A percentile compares a stretch with the other conserved stretches of the same genome.
These are phyloP conservation scores for Itoplectis maculator DNA, from an alignment of 2,888 invertebrate genomes.

Conservation along the genomic window DNA sequence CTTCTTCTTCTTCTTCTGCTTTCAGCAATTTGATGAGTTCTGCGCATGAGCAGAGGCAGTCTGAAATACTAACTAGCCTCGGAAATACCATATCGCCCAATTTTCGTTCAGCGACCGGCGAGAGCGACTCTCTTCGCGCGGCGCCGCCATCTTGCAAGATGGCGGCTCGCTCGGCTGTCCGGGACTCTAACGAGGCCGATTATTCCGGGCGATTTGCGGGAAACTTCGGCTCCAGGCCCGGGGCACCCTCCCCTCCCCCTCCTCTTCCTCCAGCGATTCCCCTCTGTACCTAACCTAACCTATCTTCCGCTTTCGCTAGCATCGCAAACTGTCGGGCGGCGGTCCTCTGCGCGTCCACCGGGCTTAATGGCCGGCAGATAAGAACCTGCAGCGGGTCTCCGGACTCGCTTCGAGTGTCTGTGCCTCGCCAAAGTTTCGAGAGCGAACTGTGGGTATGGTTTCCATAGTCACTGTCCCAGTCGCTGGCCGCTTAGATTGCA, in stretches of 20 bases:
- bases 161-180: conserved; percentile 1
- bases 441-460: no score
- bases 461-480: no score
- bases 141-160: no score
- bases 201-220: conserved; percentile 56
- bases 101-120: no score
- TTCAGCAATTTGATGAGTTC: no score
- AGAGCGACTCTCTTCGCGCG: no score
- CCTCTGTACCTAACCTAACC: not conserved
- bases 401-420: conserved; percentile 42
- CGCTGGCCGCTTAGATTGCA: no score
- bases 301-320: conserved; percentile 27
- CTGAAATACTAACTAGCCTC: no score
- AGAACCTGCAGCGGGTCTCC: conserved; percentile 44
- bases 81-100: no score
- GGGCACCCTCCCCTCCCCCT: conserved; percentile 19
- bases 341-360: conserved; percentile 41
- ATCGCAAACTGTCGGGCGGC: conserved; percentile 45
- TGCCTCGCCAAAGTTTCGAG: conserved; percentile 34
- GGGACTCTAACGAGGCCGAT: conserved; percentile 54
- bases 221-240: conserved; percentile 49
- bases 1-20: no score
- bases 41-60: no score
- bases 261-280: not conserved
- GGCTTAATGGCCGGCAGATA: conserved; percentile 51